Conservation (phyloP, 2,113 vertebrate genomes). For the Misgurnus mizolepis region DNA sequence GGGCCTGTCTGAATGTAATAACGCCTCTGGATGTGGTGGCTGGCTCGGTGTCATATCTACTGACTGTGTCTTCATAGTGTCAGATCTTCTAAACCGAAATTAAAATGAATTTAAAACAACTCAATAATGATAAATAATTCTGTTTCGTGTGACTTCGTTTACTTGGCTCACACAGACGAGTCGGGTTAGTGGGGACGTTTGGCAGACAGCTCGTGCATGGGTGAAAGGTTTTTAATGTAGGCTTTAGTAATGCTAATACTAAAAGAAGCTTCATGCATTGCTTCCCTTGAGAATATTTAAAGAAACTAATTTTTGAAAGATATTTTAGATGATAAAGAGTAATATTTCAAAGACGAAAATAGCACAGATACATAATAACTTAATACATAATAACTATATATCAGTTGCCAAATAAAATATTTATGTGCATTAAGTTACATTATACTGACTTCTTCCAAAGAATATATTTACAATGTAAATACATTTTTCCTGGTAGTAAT, state of each 20-base stretch:
- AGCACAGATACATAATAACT: too few relatives aligned
- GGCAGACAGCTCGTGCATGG: slow-evolving; percentile 8
- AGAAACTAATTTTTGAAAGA: not conserved
- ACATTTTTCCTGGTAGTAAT: not conserved
- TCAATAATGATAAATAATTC: slow-evolving; percentile 9
- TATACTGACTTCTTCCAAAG: too few relatives aligned
- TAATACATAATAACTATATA: too few relatives aligned
- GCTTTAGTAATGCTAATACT: slow-evolving; percentile 59
- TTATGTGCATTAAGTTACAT: too few relatives aligned
- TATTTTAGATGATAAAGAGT: not conserved
- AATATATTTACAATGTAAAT: too few relatives aligned
- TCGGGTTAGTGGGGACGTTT: slow-evolving; percentile 25
- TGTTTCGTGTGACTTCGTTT: slow-evolving; percentile 17
- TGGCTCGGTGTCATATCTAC: slow-evolving; percentile 24
- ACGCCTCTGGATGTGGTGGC: slow-evolving; percentile 44
- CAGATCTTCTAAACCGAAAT: slow-evolving; percentile 32
- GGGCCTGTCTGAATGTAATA: slow-evolving; percentile 46
- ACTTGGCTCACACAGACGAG: slow-evolving; percentile 18
- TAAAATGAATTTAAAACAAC: slow-evolving; percentile 4
- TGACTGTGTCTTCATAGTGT: slow-evolving; percentile 9
- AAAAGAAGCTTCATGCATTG: slow-evolving; percentile 62
- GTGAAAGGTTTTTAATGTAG: slow-evolving; percentile 46
- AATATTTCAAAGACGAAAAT: not conserved
- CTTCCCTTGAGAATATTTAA: slow-evolving; percentile 55
- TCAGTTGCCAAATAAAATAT: too few relatives aligned